Base-by-base conservation (phyloP, 2,888 invertebrate species). In the Falcaria lacertinaria region DNA sequence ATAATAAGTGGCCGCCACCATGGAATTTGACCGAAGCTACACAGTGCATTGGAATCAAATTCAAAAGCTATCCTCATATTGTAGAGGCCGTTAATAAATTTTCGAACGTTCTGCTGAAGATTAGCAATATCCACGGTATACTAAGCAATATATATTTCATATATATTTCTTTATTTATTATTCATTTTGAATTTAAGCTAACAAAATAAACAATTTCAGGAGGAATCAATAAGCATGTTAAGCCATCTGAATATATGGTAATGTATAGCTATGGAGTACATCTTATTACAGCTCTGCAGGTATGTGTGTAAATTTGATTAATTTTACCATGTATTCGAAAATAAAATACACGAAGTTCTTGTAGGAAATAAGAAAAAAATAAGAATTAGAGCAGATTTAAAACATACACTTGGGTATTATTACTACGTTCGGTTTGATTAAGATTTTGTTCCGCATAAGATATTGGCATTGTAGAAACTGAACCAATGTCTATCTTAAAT, bases 211-310 rank as follows among this genome's bases (percentile, higher is more conserved):
- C 14, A 19, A 17, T 90, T 64, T 58, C 80, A 69, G 90, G 90
- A 34, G 85, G 87, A 62, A 88, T 91, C 41, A 78, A 74, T 48
- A 66, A 74, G 36, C 75, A 90, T 45, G 74, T 90, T 33, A 66
- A 79, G 42, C 91, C 91, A 34, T 60, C 70, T 47, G 81, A 89
- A 37, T 81, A 85, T 44, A 83, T 92, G 85, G 73, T 90, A 43
- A 80, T 89, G 60, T 90, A 90, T 53, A 91, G 90, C 42, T 80
- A 86, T 43, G 89, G 91, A 2, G 77, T 88, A 1, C 82, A 90
- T 52, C 62, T 92, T 42, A 75, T 91, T 14, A 80, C 81, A 42
- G 78, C 86, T 33, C 61, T 92, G 19, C 80, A 72, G 70, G 85
- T 85, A 45, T 41, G 64, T 61, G 36, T 33, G 13, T 11, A 6